Base-by-base conservation (phyloP, 2,888 invertebrate species). In the Synanthedon vespiformis region DNA sequence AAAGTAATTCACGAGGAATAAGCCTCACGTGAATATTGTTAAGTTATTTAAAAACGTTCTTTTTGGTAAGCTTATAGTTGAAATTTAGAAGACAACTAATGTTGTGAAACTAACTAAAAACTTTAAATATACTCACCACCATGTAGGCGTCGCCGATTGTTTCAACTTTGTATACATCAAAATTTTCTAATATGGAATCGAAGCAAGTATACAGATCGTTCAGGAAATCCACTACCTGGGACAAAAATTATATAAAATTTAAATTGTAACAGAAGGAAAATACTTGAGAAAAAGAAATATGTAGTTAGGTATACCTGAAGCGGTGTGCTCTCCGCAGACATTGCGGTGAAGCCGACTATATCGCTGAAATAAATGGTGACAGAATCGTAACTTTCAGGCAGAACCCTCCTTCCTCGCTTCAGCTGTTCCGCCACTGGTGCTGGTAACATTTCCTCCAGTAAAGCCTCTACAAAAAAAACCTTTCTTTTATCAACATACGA, bases 361-460 rank as follows among this genome's bases (percentile, higher is more conserved):
- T 97, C 97, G 70, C 96, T 96, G 82, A 97, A 97, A 80, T 96
- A 97, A 59, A 97, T 97, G 2, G 97, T 97, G 13, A 95, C 95
- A 58, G 92, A 93, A 72, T 97, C 96, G 78, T 96, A 97, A 69
- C 92, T 92, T 79, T 97, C 97, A 0, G 95, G 96, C 79, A 95
- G 91, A 6, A 97, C 97, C 74, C 94, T 93, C 62, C 95, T 91
- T 0, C 97, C 97, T 57, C 93, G 90, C 80, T 96, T 97, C 59
- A 98, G 80, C 72, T 97, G 96, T 59, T 97, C 96, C 0, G 97
- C 97, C n/a, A 98, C 96, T 12, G 93, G 94, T 53, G 91, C 91
- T 2, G 96, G 96, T 55, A 97, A 81, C 94, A 97, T 95, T 81
- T 96, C 95, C 67, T 95, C 92, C 56, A 96, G 79, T 56, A 96